Conservation (phyloP, 2,888 invertebrate genomes). For the Aproaerema taeniolella region DNA sequence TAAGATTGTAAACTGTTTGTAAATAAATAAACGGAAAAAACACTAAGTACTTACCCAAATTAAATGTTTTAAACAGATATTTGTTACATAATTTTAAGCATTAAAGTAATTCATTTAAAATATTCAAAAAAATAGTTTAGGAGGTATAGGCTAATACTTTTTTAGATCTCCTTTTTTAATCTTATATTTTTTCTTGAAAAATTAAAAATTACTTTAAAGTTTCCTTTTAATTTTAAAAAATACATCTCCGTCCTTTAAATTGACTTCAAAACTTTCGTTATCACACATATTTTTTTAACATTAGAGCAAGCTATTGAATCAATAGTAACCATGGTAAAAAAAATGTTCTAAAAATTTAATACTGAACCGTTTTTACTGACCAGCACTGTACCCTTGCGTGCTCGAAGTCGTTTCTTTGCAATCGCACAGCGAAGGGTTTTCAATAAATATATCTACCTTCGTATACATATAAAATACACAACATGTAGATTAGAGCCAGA, state of each 20-base stretch:
- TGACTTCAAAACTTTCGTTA: not conserved
- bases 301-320: too few relatives aligned
- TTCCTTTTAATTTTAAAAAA: not conserved
- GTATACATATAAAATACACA: conserved; percentile 36
- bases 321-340: too few relatives aligned
- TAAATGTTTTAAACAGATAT: too few relatives aligned
- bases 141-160: too few relatives aligned
- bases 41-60: too few relatives aligned
- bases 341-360: too few relatives aligned
- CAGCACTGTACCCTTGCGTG: conserved; percentile 58
- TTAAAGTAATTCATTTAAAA: too few relatives aligned
- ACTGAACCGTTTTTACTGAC: conserved; percentile 32
- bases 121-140: too few relatives aligned
- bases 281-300: not conserved
- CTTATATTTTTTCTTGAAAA: not conserved
- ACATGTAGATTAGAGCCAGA: conserved; percentile 36
- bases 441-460: conserved; percentile 64
- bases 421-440: conserved; percentile 69
- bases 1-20: too few relatives aligned
- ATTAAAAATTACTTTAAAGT: not conserved
- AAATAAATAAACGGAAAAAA: too few relatives aligned
- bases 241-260: not conserved
- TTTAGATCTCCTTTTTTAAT: not conserved
- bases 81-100: too few relatives aligned
- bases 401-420: conserved; percentile 70